phyloP scores from a whole-genome alignment of 1,140 invertebrate species.

The Oscheius sp. region DNA sequence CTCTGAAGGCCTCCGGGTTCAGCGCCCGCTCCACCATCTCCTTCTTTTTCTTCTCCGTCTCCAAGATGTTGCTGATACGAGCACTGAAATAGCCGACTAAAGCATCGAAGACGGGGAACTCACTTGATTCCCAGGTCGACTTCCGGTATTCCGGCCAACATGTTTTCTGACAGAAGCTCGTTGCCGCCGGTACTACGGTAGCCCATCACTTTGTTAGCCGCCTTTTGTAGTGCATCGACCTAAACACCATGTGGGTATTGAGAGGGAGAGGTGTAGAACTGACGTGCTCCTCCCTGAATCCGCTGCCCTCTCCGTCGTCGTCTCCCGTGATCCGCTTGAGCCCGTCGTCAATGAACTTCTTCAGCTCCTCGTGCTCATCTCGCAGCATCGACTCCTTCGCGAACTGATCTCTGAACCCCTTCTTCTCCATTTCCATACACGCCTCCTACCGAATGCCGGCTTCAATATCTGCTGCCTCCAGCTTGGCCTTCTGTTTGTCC shows the following conservation, averaged over 20 bases:
- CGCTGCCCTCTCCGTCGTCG: not conserved
- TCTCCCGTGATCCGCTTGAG: slow-evolving; percentile 19
- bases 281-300: not conserved
- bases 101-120: slow-evolving; percentile 35
- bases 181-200: slow-evolving; percentile 74
- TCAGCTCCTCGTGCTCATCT: slow-evolving; percentile 58
- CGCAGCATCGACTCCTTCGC: slow-evolving; percentile 57
- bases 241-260: slow-evolving; percentile 17
- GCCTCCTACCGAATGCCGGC: slow-evolving; percentile 45
- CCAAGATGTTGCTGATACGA: slow-evolving; percentile 56
- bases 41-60: slow-evolving; percentile 57
- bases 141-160: slow-evolving; percentile 99
- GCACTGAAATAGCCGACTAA: slow-evolving; percentile 43
- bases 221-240: slow-evolving; percentile 46
- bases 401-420: slow-evolving; percentile 53
- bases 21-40: not conserved
- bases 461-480: slow-evolving; percentile 55
- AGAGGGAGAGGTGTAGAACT: not conserved
- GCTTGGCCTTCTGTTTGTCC: slow-evolving; percentile 47
- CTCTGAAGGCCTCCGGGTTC: not conserved
- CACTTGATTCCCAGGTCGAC: slow-evolving; percentile 96
- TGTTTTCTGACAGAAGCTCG: slow-evolving; percentile 99
- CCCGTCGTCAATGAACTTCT: slow-evolving; percentile 44
- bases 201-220: slow-evolving; percentile 49
- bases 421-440: too few species aligned